Evolutionary conservation across 2,888 invertebrate genomes (phyloP), one percentile per base, ranked within the genome.

Genomic region (Sepioteuthis lessoniana): DNA sequence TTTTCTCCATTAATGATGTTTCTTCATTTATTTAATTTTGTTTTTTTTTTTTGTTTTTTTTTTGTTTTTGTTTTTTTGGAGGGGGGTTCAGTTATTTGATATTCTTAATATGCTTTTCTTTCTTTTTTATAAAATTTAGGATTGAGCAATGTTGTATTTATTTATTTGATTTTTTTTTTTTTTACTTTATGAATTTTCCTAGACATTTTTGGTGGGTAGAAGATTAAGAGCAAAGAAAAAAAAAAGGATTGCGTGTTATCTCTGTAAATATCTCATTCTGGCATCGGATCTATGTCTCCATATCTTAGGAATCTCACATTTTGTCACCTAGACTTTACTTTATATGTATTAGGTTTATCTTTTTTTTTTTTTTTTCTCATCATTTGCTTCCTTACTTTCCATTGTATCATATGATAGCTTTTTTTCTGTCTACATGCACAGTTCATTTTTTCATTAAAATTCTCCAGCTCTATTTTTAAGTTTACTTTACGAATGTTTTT

Each of bases 301-400:
- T 76, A 76, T 76, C 76, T 76, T n/a, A n/a, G 35, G 76, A 76
- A 76, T 76, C 76, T n/a, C n/a, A n/a, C 76, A 76, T 76, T 76
- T 76, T 76, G n/a, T 76, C 76, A 76, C 76, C 76, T n/a, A 76
- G 2, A n/a, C 8, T 13, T 76, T 76, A n/a, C 55, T 76, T 76
- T n/a, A n/a, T 1, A 76, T 16, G n/a, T 35, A 10, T 76, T 35
- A 76, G 76, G 13, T 35, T 76, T n/a, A 35, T 35, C 76, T 35
- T 76, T 2, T 76, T 76, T 10, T 76, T 31, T 60, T 60, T 19
- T 31, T 60, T 31, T 31, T 21, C 55, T 55, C 55, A 55, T 55
- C 8, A 31, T 60, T 60, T 35, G 21, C n/a, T 76, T 16, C 19
- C n/a, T 35, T 76, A 16, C n/a, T 35, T 76, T 76, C n/a, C n/a